phyloP scores from a whole-genome alignment of 2,888 invertebrate species.

The Ochropleura leucogaster region DNA sequence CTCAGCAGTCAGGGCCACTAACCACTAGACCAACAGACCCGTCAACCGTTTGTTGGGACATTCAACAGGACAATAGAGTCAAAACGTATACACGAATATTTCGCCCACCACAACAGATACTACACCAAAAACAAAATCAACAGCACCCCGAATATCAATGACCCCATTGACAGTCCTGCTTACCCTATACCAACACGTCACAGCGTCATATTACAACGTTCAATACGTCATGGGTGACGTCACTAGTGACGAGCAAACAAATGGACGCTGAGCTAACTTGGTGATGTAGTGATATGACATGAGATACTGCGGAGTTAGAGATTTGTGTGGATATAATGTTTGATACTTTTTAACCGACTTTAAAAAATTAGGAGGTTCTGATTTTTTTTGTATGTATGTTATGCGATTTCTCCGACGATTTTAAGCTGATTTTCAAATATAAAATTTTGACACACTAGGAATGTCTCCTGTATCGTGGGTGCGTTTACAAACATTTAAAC shows the following conservation, averaged over 20 bases:
- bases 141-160: not conserved
- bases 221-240: slow-evolving; percentile 45
- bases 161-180: not conserved
- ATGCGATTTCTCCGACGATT: no score
- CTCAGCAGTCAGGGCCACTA: no score
- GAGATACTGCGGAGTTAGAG: slow-evolving; percentile 12
- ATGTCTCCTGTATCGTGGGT: no score
- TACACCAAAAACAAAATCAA: not conserved
- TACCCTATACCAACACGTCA: slow-evolving; percentile 30
- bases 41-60: no score
- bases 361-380: no score
- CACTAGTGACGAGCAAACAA: slow-evolving; percentile 33
- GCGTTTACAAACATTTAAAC: no score
- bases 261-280: slow-evolving; percentile 10
- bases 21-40: no score
- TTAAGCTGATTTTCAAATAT: no score
- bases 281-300: slow-evolving; percentile 30
- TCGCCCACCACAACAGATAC: not conserved
- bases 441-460: no score
- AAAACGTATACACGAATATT: not conserved
- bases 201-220: slow-evolving; percentile 40
- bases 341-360: not conserved
- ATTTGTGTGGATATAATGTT: not conserved
- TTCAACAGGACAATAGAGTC: no score
- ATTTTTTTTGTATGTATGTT: no score